Conservation (phyloP, 1,140 invertebrate genomes). For the Latrodectus geometricus region DNA sequence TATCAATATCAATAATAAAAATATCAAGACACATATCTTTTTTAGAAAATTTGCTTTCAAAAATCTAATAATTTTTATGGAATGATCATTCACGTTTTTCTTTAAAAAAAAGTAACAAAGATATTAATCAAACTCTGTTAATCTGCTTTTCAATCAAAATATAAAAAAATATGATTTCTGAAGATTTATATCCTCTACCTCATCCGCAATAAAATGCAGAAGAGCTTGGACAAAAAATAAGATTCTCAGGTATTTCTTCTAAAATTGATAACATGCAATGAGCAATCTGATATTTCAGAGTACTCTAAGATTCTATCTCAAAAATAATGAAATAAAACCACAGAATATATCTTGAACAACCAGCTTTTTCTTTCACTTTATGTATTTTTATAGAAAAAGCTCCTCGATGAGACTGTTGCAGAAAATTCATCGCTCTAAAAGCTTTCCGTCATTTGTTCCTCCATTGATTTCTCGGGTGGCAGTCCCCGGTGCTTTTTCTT, state of each 20-base stretch:
- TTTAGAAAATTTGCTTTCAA: too few relatives aligned
- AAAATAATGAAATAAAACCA: constrained; percentile 8
- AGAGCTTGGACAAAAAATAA: background rate
- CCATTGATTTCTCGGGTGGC: constrained; percentile 46
- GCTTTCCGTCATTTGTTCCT: constrained; percentile 54
- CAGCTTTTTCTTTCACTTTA: background rate
- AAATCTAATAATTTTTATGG: too few relatives aligned
- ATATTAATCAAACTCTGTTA: too few relatives aligned
- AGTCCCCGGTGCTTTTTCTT: constrained; percentile 33
- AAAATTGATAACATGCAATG: background rate
- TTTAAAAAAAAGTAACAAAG: too few relatives aligned
- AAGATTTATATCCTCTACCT: background rate
- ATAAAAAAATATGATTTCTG: background rate
- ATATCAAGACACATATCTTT: too few relatives aligned
- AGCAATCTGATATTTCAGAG: background rate
- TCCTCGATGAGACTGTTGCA: constrained; percentile 10
- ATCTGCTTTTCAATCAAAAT: too few relatives aligned
- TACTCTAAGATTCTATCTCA: background rate
- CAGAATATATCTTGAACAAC: background rate
- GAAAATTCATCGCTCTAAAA: constrained; percentile 55
- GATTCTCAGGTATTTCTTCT: background rate
- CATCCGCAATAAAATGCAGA: background rate
- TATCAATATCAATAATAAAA: too few relatives aligned
- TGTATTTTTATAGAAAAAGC: background rate
- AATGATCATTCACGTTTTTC: too few relatives aligned